Evolutionary conservation across 2,113 vertebrate species (phyloP).

Genomic region (Osmerus eperlanus): DNA sequence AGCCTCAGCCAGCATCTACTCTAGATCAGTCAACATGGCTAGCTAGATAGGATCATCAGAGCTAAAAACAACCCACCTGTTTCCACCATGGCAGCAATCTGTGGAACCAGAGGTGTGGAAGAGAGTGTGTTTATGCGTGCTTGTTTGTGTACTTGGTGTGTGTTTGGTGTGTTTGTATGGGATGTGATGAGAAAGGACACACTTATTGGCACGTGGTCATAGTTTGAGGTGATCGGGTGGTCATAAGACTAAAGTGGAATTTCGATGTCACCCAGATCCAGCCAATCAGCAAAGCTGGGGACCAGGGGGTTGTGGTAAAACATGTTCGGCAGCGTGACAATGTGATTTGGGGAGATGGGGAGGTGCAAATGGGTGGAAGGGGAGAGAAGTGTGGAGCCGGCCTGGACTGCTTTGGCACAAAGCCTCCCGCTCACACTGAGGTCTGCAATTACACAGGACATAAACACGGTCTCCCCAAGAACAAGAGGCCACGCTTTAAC

Average conservation of each 20-base stretch:
- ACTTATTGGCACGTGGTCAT: not conserved
- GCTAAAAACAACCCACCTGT: too few species aligned
- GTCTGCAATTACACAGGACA: constrained; percentile 71
- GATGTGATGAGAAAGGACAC: not conserved
- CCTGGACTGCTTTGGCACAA: constrained; percentile 66
- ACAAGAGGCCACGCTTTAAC: constrained; percentile 41
- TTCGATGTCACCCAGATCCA: constrained; percentile 47
- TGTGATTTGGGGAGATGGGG: constrained; percentile 55
- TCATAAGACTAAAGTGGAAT: constrained; percentile 32
- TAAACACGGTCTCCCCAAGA: constrained; percentile 57
- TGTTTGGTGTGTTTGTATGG: constrained; percentile 1
- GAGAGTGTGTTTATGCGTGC: not conserved
- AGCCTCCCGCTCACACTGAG: constrained; percentile 64
- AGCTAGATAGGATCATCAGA: too few species aligned
- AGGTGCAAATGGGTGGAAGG: not conserved
- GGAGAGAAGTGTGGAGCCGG: constrained; percentile 13
- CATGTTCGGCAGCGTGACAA: constrained; percentile 46
- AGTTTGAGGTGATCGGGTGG: not conserved
- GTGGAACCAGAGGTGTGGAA: not conserved
- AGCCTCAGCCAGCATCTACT: too few species aligned
- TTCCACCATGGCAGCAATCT: too few species aligned
- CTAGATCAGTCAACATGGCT: too few species aligned
- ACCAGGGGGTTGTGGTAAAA: constrained; percentile 56
- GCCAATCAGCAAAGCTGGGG: constrained; percentile 47
- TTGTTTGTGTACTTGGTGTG: not conserved